These are phyloP conservation scores for Chlorops oryzae DNA, from an alignment of 1,140 invertebrate genomes.

Conservation along the genomic window DNA sequence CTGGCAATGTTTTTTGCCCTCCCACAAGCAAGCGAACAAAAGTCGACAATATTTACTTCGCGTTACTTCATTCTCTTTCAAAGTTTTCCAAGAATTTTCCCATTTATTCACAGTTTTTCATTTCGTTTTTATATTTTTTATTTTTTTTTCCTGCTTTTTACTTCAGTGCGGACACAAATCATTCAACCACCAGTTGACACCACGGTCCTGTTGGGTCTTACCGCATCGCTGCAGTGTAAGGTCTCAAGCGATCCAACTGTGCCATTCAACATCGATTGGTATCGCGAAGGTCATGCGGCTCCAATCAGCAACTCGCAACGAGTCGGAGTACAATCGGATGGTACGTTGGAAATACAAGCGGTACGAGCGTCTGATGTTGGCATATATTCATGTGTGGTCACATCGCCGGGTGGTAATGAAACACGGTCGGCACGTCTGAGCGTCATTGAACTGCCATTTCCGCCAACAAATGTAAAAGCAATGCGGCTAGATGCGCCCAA, in stretches of 20 bases:
- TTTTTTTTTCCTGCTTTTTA: slow-evolving; percentile 12
- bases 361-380: slow-evolving; percentile 78
- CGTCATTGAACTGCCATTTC: slow-evolving; percentile 90
- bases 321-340: slow-evolving; percentile 66
- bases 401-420: slow-evolving; percentile 87
- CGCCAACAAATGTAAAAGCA: slow-evolving; percentile 81
- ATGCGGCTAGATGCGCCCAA: slow-evolving; percentile 55
- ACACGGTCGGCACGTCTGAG: slow-evolving; percentile 74
- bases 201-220: slow-evolving; percentile 80
- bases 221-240: slow-evolving; percentile 85
- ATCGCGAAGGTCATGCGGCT: slow-evolving; percentile 67
- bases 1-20: too few species aligned
- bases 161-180: slow-evolving; percentile 82
- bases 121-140: slow-evolving; percentile 1
- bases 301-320: slow-evolving; percentile 54
- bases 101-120: not conserved
- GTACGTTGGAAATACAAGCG: slow-evolving; percentile 72
- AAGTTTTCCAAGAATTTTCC: too few species aligned
- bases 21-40: too few species aligned
- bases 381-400: slow-evolving; percentile 70
- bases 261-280: slow-evolving; percentile 88
- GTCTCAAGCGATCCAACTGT: slow-evolving; percentile 87
- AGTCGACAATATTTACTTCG: not conserved
- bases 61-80: not conserved
- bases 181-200: slow-evolving; percentile 85